Evolutionary conservation across 2,113 vertebrate genomes (phyloP).

Genomic region (Bos indicus): DNA sequence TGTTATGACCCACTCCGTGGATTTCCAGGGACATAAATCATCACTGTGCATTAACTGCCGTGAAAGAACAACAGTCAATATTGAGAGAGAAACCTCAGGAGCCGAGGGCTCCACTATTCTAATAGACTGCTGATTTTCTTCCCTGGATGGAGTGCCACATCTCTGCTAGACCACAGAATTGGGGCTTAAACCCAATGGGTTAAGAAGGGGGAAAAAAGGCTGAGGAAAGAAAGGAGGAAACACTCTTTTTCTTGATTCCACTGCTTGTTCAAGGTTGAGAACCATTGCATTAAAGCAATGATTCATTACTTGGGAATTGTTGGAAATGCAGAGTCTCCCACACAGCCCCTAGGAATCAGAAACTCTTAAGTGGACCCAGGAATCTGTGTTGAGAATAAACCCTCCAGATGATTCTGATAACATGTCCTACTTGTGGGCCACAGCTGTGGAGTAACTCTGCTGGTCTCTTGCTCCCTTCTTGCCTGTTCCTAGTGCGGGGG

Average conservation of each 20-base stretch:
- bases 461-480: not conserved
- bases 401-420: not conserved
- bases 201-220: not conserved
- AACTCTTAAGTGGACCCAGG: not conserved
- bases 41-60: not conserved
- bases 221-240: not conserved
- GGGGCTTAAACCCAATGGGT: not conserved
- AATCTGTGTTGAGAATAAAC: not conserved
- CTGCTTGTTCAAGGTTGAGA: not conserved
- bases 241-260: not conserved
- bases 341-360: not conserved
- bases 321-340: not conserved
- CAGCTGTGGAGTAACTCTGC: not conserved
- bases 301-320: not conserved
- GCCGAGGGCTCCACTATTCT: not conserved
- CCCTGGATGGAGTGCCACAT: not conserved
- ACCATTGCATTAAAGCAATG: not conserved
- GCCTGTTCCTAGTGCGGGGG: not conserved
- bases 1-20: not conserved
- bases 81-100: not conserved
- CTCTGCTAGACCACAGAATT: not conserved
- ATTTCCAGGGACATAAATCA: not conserved
- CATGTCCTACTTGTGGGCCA: not conserved
- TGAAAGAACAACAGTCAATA: not conserved
- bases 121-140: not conserved